A percentile compares a stretch with the other conserved stretches of the same genome.
Evolutionary conservation across 2,888 invertebrate genomes (phyloP).

Genomic region (Piscicola geometra): DNA sequence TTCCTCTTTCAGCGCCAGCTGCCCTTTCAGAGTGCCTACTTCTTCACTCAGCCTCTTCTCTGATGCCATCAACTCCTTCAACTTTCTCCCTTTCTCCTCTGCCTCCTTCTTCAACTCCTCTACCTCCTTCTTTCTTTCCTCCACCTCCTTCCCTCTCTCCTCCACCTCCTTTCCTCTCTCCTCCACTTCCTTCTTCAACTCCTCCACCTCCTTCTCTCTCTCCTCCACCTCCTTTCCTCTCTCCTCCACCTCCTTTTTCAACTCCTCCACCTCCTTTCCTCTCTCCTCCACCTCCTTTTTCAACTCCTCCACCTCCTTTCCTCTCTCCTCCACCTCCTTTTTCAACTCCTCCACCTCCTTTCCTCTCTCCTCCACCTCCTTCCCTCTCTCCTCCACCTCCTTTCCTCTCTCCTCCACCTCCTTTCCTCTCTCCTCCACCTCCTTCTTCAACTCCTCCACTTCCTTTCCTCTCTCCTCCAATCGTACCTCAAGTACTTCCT

Average conservation of each 20-base stretch:
- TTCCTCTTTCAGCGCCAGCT: slow-evolving; percentile 8
- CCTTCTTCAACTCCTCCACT: not conserved
- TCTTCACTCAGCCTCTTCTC: not conserved
- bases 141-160: not conserved
- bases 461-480: not conserved
- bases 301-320: not conserved
- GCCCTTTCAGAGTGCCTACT: not conserved
- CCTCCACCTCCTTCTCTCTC: not conserved
- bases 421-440: not conserved
- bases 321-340: not conserved
- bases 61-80: too few relatives aligned
- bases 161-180: not conserved
- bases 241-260: too few relatives aligned
- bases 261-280: not conserved
- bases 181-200: too few relatives aligned
- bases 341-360: not conserved
- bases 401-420: not conserved
- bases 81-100: not conserved
- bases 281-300: not conserved
- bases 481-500: not conserved
- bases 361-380: not conserved
- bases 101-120: too few relatives aligned
- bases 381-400: not conserved
- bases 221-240: too few relatives aligned
- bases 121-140: not conserved